Percentiles rank a stretch among this genome's conserved stretches.
Evolutionary conservation across 2,113 vertebrate species (phyloP).

Genomic region (Lycocorax pyrrhopterus): DNA sequence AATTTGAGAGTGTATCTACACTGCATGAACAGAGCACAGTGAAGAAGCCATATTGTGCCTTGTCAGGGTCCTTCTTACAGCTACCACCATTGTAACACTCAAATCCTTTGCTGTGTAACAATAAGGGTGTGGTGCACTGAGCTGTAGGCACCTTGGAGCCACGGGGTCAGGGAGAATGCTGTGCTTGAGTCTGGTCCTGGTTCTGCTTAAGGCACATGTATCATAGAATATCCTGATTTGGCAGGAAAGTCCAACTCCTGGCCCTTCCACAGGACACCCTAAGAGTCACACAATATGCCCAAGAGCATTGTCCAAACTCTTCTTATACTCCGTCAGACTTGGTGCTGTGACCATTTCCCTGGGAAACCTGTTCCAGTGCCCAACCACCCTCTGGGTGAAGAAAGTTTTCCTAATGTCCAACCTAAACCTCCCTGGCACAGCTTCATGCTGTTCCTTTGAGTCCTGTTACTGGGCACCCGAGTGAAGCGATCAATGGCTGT

Average conservation of each 20-base stretch:
- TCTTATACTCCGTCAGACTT: background rate
- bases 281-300: background rate
- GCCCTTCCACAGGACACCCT: background rate
- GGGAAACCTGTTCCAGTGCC: background rate
- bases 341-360: background rate
- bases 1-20: background rate
- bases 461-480: accelerated
- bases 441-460: background rate
- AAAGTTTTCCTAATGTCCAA: background rate
- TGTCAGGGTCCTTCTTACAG: background rate
- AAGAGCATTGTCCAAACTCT: background rate
- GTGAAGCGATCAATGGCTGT: background rate
- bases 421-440: background rate
- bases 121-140: background rate
- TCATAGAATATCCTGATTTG: background rate
- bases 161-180: too few relatives aligned
- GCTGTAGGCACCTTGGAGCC: background rate
- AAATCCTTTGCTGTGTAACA: background rate
- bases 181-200: background rate
- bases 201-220: background rate
- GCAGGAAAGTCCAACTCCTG: background rate
- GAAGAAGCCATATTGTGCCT: background rate
- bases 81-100: background rate
- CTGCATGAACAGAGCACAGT: background rate
- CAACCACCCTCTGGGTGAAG: background rate